Conservation (phyloP, 2,797 vertebrate species). For the Thamnophis elegans region DNA sequence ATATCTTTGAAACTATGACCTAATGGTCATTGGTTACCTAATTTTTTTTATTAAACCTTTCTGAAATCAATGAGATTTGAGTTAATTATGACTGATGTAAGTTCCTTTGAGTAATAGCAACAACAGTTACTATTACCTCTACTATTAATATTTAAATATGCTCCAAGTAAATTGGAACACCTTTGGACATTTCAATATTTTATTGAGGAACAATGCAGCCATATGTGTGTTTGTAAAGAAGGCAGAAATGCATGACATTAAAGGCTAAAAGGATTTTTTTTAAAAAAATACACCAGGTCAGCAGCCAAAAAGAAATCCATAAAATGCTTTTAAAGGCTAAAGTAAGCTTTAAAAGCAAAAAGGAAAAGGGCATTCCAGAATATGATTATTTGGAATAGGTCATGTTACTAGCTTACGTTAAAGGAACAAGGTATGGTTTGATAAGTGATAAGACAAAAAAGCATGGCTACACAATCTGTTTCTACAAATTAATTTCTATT, state of each 20-base stretch:
- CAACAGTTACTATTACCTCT: not conserved
- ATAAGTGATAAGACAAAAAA: not conserved
- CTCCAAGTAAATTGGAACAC: not conserved
- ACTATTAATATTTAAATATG: not conserved
- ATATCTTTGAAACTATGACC: not conserved
- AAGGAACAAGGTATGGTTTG: not conserved
- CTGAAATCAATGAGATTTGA: not conserved
- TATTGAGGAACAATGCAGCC: not conserved
- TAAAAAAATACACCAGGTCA: not conserved
- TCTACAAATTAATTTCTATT: not conserved
- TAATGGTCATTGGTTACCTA: not conserved
- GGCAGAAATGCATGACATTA: not conserved
- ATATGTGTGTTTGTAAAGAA: not conserved
- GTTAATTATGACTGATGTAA: not conserved
- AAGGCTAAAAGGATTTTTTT: not conserved
- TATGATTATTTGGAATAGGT: not conserved
- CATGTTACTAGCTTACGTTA: not conserved
- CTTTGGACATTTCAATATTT: not conserved
- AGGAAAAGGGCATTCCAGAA: not conserved
- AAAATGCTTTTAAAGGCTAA: not conserved
- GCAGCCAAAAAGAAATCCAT: not conserved
- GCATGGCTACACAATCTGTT: not conserved
- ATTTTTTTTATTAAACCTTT: not conserved
- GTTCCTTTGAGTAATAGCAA: not conserved
- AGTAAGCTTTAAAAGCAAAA: not conserved